Conservation (phyloP, 2,113 vertebrate species). For the Pelecanus crispus region DNA sequence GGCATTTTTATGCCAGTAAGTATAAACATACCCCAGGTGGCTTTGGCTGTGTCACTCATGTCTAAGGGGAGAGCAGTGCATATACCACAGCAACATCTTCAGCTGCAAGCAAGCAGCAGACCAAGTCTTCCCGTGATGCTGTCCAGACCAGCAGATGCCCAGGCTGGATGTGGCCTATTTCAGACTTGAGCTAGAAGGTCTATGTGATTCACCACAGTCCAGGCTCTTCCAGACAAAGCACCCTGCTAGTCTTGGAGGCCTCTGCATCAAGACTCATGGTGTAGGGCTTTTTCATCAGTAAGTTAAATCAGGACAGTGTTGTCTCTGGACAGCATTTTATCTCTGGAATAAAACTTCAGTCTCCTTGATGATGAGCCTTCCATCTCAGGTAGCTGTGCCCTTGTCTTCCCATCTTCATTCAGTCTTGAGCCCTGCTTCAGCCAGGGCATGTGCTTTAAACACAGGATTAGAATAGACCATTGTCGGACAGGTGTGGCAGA, state of each 20-base stretch:
- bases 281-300: not conserved
- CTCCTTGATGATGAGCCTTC: not conserved
- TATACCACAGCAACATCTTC: not conserved
- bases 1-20: not conserved
- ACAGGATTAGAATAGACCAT: not conserved
- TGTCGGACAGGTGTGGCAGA: not conserved
- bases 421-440: not conserved
- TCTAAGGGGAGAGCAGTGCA: not conserved
- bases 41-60: not conserved
- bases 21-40: not conserved
- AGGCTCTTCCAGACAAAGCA: not conserved
- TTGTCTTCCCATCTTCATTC: not conserved
- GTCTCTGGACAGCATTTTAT: too few relatives aligned
- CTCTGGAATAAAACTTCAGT: not conserved
- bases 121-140: not conserved
- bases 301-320: not conserved
- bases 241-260: not conserved
- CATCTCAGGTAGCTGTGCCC: not conserved
- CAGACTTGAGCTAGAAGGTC: not conserved
- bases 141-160: not conserved
- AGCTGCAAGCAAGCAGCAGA: not conserved
- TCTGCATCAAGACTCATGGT: not conserved
- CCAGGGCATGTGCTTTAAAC: not conserved
- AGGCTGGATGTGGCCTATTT: not conserved
- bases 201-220: not conserved